These are phyloP conservation scores for Pterostichus niger DNA, from an alignment of 2,888 invertebrate genomes.

Conservation along the genomic window DNA sequence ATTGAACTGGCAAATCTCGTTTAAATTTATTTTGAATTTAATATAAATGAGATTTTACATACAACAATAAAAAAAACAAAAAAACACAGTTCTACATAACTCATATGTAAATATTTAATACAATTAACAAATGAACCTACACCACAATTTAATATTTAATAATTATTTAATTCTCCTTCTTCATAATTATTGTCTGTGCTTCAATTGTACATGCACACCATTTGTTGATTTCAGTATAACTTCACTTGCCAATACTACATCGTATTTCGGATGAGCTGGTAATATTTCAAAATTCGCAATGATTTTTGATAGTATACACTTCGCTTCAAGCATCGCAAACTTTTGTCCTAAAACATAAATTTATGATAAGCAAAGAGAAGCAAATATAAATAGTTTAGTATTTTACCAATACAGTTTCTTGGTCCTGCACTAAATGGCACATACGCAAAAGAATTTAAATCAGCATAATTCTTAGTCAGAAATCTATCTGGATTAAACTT, in stretches of 20 bases:
- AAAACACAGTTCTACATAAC: too few species aligned
- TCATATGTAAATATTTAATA: too few species aligned
- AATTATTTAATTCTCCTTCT: not conserved
- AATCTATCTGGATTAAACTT: conserved; percentile 75
- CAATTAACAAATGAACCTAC: too few species aligned
- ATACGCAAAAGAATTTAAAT: conserved; percentile 72
- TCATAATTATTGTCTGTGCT: not conserved
- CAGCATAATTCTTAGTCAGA: conserved; percentile 67
- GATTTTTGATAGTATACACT: conserved; percentile 71
- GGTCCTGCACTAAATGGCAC: conserved; percentile 59
- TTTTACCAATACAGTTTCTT: conserved; percentile 60
- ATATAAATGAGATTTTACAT: too few species aligned
- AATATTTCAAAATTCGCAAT: conserved; percentile 72
- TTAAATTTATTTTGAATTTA: not conserved
- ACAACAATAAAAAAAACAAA: too few species aligned
- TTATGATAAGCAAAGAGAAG: too few species aligned
- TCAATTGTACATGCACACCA: conserved; percentile 62
- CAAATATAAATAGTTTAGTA: too few species aligned
- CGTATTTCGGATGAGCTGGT: conserved; percentile 71
- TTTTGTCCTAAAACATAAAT: too few species aligned
- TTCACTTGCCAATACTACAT: conserved; percentile 69
- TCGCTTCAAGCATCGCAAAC: conserved; percentile 76
- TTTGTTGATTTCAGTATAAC: conserved; percentile 67
- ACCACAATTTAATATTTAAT: too few species aligned
- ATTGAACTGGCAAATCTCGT: too few species aligned